Conservation (phyloP, 1,140 invertebrate genomes). For the Sminthurides bifidus region DNA sequence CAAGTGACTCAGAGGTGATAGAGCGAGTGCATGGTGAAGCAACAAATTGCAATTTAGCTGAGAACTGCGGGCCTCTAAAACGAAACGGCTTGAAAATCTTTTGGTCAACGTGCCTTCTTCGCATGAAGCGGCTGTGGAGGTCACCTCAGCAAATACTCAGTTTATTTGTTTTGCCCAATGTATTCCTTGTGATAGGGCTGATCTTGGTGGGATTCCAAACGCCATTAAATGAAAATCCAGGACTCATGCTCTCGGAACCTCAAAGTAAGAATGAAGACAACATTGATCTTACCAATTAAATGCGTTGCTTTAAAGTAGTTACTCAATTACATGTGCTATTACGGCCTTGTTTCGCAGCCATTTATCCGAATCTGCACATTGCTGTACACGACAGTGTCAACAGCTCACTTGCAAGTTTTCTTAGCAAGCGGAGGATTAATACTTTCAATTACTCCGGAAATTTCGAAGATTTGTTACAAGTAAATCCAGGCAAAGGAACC, state of each 20-base stretch:
- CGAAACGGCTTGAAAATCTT: no score
- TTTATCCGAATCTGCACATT: conserved; percentile 33
- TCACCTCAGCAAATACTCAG: no score
- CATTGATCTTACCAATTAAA: no score
- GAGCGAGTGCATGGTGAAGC: no score
- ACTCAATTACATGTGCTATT: neutral
- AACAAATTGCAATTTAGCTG: no score
- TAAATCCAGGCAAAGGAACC: conserved; percentile 11
- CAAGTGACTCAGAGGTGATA: no score
- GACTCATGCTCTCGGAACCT: conserved; percentile 48
- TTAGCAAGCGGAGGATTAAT: neutral
- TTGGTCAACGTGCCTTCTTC: no score
- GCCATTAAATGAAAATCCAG: conserved; percentile 40
- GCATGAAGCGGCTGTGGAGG: no score
- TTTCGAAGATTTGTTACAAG: conserved; percentile 21
- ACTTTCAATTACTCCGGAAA: conserved; percentile 18
- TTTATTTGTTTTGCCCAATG: conserved; percentile 48
- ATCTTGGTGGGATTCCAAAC: conserved; percentile 52
- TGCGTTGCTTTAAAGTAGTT: neutral
- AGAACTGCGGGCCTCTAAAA: no score
- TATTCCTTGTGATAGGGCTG: conserved; percentile 52
- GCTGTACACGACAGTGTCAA: neutral
- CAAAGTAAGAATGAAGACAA: conserved; percentile 34
- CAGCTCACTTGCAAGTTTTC: neutral
- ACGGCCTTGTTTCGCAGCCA: neutral